phyloP scores from a whole-genome alignment of 2,113 vertebrate species.

The Chionis minor region DNA sequence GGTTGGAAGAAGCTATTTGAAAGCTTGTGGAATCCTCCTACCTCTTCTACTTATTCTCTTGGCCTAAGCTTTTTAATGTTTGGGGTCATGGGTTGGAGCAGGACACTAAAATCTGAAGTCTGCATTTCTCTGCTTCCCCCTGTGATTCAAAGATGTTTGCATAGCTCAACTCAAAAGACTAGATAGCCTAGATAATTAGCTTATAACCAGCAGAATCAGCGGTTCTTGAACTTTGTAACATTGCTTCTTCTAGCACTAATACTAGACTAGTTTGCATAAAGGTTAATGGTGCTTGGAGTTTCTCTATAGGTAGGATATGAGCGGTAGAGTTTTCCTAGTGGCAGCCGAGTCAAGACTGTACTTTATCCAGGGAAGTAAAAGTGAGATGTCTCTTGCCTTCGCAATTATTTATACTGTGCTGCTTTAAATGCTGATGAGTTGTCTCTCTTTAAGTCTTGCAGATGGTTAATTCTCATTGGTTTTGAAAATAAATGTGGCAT shows the following conservation, averaged over 20 bases:
- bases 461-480: neutral
- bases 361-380: neutral
- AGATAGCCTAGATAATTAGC: neutral
- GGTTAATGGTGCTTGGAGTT: neutral
- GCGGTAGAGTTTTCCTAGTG: neutral
- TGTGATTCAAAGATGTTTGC: neutral
- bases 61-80: neutral
- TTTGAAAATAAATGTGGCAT: neutral
- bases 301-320: neutral
- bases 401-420: neutral
- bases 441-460: neutral
- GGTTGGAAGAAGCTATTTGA: neutral
- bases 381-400: neutral
- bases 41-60: neutral
- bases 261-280: neutral
- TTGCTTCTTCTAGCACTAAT: neutral
- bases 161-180: neutral
- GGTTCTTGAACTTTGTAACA: neutral
- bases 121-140: fast-evolving
- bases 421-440: neutral
- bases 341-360: neutral
- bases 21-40: neutral
- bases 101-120: neutral
- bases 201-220: neutral
- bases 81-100: neutral